A percentile compares a stretch with the other conserved stretches of the same genome.
These are phyloP conservation scores for Aspiorhynchus laticeps DNA, from an alignment of 2,113 vertebrate species.

Conservation along the genomic window DNA sequence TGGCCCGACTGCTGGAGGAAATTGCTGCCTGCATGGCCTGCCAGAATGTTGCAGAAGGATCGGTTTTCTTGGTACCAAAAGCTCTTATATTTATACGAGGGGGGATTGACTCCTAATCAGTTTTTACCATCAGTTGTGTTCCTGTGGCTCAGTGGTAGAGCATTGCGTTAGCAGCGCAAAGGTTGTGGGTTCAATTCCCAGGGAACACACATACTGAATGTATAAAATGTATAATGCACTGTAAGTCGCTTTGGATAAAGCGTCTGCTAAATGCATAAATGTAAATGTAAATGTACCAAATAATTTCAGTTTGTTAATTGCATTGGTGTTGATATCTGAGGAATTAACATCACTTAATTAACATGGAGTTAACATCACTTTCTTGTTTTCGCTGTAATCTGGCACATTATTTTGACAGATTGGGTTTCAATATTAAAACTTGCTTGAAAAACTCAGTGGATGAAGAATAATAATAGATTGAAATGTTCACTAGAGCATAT, in stretches of 20 bases:
- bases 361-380: not conserved
- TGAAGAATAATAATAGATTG: conserved; percentile 73
- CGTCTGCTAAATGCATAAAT: no score
- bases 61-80: conserved; percentile 67
- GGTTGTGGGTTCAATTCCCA: no score
- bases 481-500: conserved; percentile 68
- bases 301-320: not conserved
- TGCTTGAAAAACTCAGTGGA: conserved; percentile 56
- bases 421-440: conserved; percentile 69
- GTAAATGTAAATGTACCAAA: no score
- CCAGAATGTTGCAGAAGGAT: conserved; percentile 53
- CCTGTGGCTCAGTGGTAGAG: no score
- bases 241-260: no score
- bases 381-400: not conserved
- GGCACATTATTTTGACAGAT: conserved; percentile 57
- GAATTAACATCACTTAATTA: not conserved
- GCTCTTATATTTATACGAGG: not conserved
- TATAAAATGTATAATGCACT: no score
- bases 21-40: conserved; percentile 68
- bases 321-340: not conserved
- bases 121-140: no score
- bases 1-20: conserved; percentile 63
- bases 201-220: no score
- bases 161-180: no score
- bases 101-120: not conserved